Evolutionary conservation across 2,113 vertebrate species (phyloP).

Genomic region (Corydoras maculifer): DNA sequence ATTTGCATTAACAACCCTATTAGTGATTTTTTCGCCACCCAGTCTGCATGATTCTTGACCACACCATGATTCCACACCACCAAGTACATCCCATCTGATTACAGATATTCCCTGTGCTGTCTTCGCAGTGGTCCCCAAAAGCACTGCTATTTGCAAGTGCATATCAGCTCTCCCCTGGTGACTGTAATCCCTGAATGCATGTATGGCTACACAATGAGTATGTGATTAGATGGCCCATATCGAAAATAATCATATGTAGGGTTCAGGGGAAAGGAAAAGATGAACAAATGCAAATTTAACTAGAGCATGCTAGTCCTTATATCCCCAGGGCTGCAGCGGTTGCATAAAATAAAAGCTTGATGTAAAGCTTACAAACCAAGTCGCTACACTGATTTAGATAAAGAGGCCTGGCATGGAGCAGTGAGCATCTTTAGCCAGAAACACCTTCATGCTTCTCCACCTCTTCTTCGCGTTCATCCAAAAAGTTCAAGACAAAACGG

Average conservation of each 20-base stretch:
- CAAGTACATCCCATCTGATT: background rate
- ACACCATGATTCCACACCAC: background rate
- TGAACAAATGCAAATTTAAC: slow-evolving; percentile 56
- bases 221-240: slow-evolving; percentile 39
- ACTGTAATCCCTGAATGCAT: slow-evolving; percentile 41
- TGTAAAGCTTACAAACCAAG: slow-evolving; percentile 63
- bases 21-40: slow-evolving; percentile 49
- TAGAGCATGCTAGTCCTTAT: slow-evolving; percentile 69
- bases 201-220: slow-evolving; percentile 38
- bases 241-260: slow-evolving; percentile 44
- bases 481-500: slow-evolving; percentile 56
- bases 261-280: slow-evolving; percentile 35
- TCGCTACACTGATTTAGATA: slow-evolving; percentile 75
- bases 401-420: slow-evolving; percentile 65
- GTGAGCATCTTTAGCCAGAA: slow-evolving; percentile 65
- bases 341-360: slow-evolving; percentile 65
- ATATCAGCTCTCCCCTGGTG: slow-evolving; percentile 33
- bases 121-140: background rate
- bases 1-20: slow-evolving; percentile 55
- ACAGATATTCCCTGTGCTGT: background rate
- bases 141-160: slow-evolving; percentile 27
- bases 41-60: slow-evolving; percentile 21
- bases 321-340: slow-evolving; percentile 69
- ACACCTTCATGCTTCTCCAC: slow-evolving; percentile 63
- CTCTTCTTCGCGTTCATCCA: slow-evolving; percentile 50